Evolutionary conservation across 1,140 invertebrate genomes (phyloP).

Genomic region (Drosophila aff.): DNA sequence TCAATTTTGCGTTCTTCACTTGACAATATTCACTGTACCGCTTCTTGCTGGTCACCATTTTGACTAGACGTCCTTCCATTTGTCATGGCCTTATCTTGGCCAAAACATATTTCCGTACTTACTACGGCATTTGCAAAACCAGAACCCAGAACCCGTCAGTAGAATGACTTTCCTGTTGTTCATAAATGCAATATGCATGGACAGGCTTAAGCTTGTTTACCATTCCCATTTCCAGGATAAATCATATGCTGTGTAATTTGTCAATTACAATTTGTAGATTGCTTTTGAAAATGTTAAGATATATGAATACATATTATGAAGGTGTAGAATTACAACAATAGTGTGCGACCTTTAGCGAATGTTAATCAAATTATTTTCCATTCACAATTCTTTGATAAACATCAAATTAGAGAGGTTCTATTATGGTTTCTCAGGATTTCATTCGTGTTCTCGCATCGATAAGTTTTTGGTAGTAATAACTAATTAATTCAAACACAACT

Average conservation of each 20-base stretch:
- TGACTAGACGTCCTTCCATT: not conserved
- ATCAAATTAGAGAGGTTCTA: not conserved
- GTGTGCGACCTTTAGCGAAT: not conserved
- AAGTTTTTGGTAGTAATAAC: not conserved
- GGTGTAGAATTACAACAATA: not conserved
- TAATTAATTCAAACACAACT: not conserved
- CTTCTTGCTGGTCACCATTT: conserved; percentile 5
- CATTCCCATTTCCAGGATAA: not conserved
- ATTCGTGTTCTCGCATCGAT: not conserved
- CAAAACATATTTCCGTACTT: conserved; percentile 30
- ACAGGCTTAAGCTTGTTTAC: not conserved
- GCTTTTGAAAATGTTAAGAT: not conserved
- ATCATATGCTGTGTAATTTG: conserved; percentile 9
- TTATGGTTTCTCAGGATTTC: not conserved
- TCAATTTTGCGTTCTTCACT: not conserved
- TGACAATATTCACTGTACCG: conserved; percentile 1
- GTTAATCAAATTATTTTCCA: conserved; percentile 1
- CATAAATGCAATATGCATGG: not conserved
- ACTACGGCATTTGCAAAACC: not conserved
- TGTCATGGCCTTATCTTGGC: conserved; percentile 8
- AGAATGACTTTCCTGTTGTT: not conserved
- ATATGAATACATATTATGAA: not conserved
- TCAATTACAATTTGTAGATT: conserved; percentile 3
- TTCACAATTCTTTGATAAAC: not conserved
- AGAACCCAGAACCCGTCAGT: not conserved